phyloP scores from a whole-genome alignment of 2,888 invertebrate species.

The Harmothoe impar region DNA sequence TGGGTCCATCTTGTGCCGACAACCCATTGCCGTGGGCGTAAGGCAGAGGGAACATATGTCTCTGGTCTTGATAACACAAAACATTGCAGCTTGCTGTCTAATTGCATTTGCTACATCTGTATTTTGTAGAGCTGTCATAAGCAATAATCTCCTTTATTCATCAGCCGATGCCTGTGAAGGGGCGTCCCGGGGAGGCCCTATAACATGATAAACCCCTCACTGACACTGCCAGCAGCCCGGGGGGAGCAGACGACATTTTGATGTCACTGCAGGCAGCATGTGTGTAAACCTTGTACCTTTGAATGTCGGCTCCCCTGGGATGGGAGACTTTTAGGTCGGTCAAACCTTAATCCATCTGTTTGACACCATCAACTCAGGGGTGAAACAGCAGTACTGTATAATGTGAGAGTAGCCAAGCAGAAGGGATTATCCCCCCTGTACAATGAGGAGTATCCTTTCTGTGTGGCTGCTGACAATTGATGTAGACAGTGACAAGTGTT shows the following conservation, averaged over 20 bases:
- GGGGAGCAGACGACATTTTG: no score
- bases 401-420: no score
- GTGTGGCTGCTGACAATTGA: no score
- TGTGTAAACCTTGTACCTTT: no score
- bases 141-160: not conserved
- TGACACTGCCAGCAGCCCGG: not conserved
- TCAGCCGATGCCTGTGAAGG: not conserved
- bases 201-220: not conserved
- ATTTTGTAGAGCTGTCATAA: constrained; percentile 17
- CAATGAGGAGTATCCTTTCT: no score
- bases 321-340: no score
- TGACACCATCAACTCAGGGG: no score
- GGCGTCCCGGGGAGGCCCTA: not conserved
- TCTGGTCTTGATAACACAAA: not conserved
- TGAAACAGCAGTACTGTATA: no score
- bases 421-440: no score
- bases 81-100: not conserved
- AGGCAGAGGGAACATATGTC: not conserved
- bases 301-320: no score
- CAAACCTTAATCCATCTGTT: no score
- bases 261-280: no score
- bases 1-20: not conserved
- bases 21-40: not conserved
- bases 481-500: not conserved
- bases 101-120: not conserved